These are phyloP conservation scores for Holotrichia oblita DNA, from an alignment of 1,140 invertebrate species.

Conservation along the genomic window DNA sequence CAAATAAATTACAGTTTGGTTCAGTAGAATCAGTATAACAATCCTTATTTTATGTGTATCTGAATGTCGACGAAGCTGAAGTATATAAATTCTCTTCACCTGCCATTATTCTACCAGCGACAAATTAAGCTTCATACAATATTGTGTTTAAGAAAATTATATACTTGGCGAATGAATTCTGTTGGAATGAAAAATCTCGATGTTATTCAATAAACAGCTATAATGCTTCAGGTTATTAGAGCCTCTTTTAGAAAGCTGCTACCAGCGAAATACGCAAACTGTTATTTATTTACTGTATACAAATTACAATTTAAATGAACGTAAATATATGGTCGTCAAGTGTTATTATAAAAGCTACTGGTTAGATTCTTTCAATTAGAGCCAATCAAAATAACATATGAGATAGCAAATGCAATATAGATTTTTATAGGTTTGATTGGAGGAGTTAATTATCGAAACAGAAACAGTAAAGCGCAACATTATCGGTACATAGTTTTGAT, in stretches of 20 bases:
- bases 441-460: background rate
- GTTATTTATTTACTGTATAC: constrained; percentile 11
- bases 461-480: background rate
- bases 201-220: background rate
- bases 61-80: too few relatives aligned
- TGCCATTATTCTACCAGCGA: background rate
- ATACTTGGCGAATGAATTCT: background rate
- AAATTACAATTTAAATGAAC: background rate
- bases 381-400: background rate
- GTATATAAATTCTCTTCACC: too few relatives aligned
- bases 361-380: background rate
- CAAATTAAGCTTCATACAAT: background rate
- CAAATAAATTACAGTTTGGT: too few relatives aligned
- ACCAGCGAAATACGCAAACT: background rate
- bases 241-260: constrained; percentile 15
- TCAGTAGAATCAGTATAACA: too few relatives aligned
- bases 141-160: background rate
- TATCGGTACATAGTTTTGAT: too few relatives aligned
- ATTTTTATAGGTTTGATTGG: background rate
- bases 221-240: background rate
- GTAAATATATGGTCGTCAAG: background rate
- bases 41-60: too few relatives aligned
- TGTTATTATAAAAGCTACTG: constrained; percentile 12
- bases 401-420: background rate
- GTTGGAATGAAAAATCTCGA: background rate